phyloP scores from a whole-genome alignment of 2,797 vertebrate genomes.

The Onychomys torridus region DNA sequence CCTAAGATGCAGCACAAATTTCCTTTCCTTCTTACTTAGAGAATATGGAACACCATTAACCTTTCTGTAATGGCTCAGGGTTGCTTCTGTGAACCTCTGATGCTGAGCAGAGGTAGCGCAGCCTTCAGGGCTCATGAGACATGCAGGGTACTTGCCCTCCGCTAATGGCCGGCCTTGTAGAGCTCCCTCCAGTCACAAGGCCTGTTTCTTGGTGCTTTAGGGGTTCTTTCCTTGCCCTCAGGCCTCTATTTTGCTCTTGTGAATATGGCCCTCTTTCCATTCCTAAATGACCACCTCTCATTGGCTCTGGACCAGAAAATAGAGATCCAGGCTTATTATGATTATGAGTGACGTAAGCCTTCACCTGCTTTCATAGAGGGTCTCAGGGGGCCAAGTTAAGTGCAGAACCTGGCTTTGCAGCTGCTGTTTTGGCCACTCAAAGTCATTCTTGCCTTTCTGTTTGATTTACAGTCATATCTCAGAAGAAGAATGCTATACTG shows the following conservation, averaged over 20 bases:
- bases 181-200: not conserved
- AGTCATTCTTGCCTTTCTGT: not conserved
- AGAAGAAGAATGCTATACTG: not conserved
- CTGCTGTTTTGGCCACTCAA: not conserved
- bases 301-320: slow-evolving; percentile 11
- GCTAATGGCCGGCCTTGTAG: not conserved
- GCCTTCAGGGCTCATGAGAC: slow-evolving; percentile 63
- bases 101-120: slow-evolving; percentile 20
- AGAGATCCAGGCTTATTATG: not conserved
- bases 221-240: not conserved
- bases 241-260: not conserved
- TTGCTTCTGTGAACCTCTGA: slow-evolving; percentile 61
- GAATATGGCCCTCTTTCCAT: not conserved
- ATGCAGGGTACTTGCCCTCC: slow-evolving; percentile 5
- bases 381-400: not conserved
- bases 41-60: slow-evolving; percentile 78
- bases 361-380: not conserved
- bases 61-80: slow-evolving; percentile 79
- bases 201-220: not conserved
- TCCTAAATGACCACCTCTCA: not conserved
- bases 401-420: not conserved
- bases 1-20: slow-evolving; percentile 62
- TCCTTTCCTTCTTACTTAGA: slow-evolving; percentile 62
- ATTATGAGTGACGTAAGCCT: not conserved
- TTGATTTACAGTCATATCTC: not conserved